These are phyloP conservation scores for Drosophila hamatofila DNA, from an alignment of 2,888 invertebrate species.

Conservation along the genomic window DNA sequence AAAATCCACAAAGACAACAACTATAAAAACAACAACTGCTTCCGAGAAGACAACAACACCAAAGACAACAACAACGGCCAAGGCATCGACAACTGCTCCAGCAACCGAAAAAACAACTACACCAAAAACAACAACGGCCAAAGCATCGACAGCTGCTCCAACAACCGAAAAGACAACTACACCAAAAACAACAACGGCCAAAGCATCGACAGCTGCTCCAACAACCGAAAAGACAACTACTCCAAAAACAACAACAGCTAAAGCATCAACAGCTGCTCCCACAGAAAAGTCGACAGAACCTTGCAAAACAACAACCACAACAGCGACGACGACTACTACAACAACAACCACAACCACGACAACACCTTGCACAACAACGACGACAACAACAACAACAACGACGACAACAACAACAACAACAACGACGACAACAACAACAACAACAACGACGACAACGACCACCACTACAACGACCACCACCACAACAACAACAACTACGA, in stretches of 20 bases:
- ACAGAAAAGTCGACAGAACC: background rate
- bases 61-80: constrained; percentile 5
- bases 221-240: background rate
- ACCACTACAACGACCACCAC: background rate
- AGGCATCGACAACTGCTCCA: background rate
- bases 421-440: fast-evolving
- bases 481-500: background rate
- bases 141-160: background rate
- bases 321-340: background rate
- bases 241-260: background rate
- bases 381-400: background rate
- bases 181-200: background rate
- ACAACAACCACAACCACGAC: background rate
- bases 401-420: background rate
- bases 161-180: background rate
- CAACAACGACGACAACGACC: background rate
- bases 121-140: background rate
- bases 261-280: background rate
- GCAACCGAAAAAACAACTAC: background rate
- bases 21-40: constrained; percentile 6
- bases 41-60: constrained; percentile 4
- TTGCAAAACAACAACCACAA: background rate
- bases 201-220: background rate
- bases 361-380: background rate
- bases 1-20: background rate